Percentiles rank a stretch among this genome's conserved stretches.
These are phyloP conservation scores for Sinopyrophorus schimmeli DNA, from an alignment of 2,888 invertebrate species.

Conservation along the genomic window DNA sequence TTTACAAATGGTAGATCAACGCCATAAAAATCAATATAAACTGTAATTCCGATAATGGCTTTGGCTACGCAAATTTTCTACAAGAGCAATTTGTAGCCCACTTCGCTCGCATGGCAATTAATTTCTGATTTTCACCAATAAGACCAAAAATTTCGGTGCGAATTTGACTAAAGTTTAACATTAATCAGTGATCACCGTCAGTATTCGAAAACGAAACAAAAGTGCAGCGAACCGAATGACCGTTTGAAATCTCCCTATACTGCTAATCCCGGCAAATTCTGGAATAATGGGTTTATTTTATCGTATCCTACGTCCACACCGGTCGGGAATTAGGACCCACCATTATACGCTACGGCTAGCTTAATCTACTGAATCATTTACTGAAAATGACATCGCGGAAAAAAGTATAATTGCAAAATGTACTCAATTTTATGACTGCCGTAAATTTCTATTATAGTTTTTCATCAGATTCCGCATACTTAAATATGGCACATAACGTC, in stretches of 20 bases:
- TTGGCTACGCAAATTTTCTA: no score
- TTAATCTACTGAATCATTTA: conserved; percentile 44
- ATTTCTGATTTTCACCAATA: conserved; percentile 18
- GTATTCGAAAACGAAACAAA: conserved; percentile 32
- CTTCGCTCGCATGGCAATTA: no score
- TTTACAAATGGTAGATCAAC: no score
- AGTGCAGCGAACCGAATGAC: conserved; percentile 42
- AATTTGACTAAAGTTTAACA: conserved; percentile 29
- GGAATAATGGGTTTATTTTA: conserved; percentile 49
- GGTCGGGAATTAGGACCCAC: conserved; percentile 42
- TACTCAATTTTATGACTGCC: conserved; percentile 23
- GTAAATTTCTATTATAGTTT: conserved; percentile 27
- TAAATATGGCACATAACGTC: no score
- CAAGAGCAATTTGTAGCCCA: no score
- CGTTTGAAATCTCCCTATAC: conserved; percentile 46
- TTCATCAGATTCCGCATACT: conserved; percentile 8
- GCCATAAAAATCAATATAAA: no score
- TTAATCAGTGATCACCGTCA: conserved; percentile 29
- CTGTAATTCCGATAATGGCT: no score
- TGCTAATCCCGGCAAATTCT: conserved; percentile 49
- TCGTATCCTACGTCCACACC: conserved; percentile 41
- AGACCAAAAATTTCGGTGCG: conserved; percentile 16
- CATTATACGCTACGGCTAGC: conserved; percentile 42
- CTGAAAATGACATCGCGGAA: conserved; percentile 38
- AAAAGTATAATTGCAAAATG: conserved; percentile 31